These are phyloP conservation scores for Cariama cristata DNA, from an alignment of 2,113 vertebrate genomes.

Conservation along the genomic window DNA sequence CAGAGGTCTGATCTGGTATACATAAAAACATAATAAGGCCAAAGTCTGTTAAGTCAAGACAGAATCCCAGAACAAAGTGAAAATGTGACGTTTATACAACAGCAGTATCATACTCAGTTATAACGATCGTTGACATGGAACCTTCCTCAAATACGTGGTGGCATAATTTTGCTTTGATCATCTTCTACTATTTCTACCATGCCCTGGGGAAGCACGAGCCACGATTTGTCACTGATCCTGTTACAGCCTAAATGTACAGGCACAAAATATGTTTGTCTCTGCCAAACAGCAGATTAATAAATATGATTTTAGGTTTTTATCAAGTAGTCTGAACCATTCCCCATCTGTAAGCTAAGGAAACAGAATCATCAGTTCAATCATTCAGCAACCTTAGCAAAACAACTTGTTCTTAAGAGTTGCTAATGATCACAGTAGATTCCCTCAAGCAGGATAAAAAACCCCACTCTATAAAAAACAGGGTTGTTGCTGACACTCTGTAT, in stretches of 20 bases:
- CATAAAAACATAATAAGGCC: too few species aligned
- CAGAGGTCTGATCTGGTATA: neutral
- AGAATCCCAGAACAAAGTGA: neutral
- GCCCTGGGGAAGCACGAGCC: neutral
- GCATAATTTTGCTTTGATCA: neutral
- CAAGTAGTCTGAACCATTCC: neutral
- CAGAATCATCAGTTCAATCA: neutral
- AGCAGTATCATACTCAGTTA: neutral
- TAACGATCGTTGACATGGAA: neutral
- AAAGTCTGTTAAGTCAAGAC: neutral
- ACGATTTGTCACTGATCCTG: neutral
- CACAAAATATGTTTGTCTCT: neutral
- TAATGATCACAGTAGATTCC: neutral
- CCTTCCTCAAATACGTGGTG: neutral
- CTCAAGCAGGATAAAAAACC: neutral
- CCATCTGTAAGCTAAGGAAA: neutral
- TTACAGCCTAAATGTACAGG: neutral
- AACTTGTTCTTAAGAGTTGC: neutral
- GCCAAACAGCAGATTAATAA: neutral
- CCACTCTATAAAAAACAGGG: neutral
- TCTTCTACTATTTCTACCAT: neutral
- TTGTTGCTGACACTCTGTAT: neutral
- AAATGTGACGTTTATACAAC: neutral
- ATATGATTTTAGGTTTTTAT: neutral
- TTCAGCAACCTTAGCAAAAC: neutral